phyloP scores from a whole-genome alignment of 2,797 vertebrate genomes.

The Poeciliopsis turneri region DNA sequence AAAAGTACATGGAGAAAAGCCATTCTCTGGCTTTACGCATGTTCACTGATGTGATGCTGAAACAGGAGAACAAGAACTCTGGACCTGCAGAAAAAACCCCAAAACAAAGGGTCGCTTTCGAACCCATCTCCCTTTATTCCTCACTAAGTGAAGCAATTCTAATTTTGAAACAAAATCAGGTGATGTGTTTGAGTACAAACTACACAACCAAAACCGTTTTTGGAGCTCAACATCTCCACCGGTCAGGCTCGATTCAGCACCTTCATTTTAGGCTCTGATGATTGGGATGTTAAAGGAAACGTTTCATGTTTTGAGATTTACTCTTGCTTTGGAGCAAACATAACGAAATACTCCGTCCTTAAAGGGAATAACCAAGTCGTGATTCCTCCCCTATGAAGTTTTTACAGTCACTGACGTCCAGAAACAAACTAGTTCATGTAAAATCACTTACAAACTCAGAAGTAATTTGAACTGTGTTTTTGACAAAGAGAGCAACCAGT shows the following conservation, averaged over 20 bases:
- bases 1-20: constrained; percentile 40
- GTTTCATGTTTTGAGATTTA: constrained; percentile 43
- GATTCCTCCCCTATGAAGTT: constrained; percentile 60
- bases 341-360: constrained; percentile 47
- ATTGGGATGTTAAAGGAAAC: not conserved
- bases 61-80: not conserved
- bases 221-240: constrained; percentile 23
- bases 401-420: constrained; percentile 38
- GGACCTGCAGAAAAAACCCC: not conserved
- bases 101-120: not conserved
- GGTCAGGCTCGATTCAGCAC: constrained; percentile 38
- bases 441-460: constrained; percentile 36
- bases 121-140: constrained; percentile 25
- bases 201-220: constrained; percentile 29
- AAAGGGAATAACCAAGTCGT: constrained; percentile 36
- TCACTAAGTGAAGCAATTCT: constrained; percentile 49
- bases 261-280: constrained; percentile 37
- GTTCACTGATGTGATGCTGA: constrained; percentile 14
- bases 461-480: constrained; percentile 59
- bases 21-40: constrained; percentile 36
- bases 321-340: constrained; percentile 54
- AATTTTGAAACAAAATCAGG: constrained; percentile 51
- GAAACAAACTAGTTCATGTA: constrained; percentile 20
- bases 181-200: constrained; percentile 27
- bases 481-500: constrained; percentile 30